Conservation (phyloP, 2,888 invertebrate species). For the Incurvaria masculella region DNA sequence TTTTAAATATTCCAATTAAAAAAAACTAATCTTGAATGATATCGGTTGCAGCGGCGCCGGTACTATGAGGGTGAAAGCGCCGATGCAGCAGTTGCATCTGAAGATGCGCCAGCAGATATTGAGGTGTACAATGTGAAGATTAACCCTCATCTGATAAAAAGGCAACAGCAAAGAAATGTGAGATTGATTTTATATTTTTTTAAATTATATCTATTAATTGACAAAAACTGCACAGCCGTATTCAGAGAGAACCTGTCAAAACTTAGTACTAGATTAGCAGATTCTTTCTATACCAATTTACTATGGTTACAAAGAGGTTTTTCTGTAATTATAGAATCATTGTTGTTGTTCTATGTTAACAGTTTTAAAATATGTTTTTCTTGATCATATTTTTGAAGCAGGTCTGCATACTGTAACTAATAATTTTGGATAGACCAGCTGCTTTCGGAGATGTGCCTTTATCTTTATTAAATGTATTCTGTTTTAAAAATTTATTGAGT, state of each 20-base stretch:
- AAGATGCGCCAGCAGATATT: slow-evolving; percentile 19
- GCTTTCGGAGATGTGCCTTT: too few species aligned
- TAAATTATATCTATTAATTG: not conserved
- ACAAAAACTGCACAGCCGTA: not conserved
- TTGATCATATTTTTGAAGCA: too few species aligned
- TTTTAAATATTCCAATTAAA: too few species aligned
- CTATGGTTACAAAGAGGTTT: not conserved
- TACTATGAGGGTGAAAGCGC: slow-evolving; percentile 29
- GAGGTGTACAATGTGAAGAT: slow-evolving; percentile 39
- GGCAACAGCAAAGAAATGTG: slow-evolving; percentile 21
- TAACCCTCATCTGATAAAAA: slow-evolving; percentile 26
- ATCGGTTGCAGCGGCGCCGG: slow-evolving; percentile 15
- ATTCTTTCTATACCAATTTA: not conserved
- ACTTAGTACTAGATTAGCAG: too few species aligned
- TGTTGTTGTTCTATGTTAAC: not conserved
- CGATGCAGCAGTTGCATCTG: slow-evolving; percentile 14
- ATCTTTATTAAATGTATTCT: too few species aligned
- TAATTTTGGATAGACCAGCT: too few species aligned
- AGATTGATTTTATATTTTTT: not conserved
- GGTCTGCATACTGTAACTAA: too few species aligned
- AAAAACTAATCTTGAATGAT: too few species aligned
- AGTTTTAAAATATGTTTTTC: not conserved
- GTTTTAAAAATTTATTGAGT: too few species aligned
- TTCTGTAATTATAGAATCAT: not conserved
- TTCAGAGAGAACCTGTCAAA: too few species aligned